phyloP scores from a whole-genome alignment of 2,888 invertebrate genomes.

The Amiota communis region DNA sequence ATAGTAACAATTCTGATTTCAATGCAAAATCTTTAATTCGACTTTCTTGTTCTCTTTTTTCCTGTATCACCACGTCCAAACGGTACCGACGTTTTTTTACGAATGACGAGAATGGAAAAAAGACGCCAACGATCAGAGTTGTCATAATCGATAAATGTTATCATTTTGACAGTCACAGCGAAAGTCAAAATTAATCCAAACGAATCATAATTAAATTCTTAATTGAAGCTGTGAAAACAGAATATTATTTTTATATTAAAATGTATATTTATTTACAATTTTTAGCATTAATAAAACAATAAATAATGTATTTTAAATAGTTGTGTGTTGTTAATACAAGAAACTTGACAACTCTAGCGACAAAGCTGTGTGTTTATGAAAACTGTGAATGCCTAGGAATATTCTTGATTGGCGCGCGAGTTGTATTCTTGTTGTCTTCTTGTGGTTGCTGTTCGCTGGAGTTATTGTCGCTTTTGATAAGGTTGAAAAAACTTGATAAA shows the following conservation, averaged over 20 bases:
- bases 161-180: constrained; percentile 14
- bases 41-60: constrained; percentile 8
- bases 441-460: neutral
- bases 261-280: neutral
- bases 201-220: neutral
- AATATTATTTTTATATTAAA: neutral
- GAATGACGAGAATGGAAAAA: constrained; percentile 58
- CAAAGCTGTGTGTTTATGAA: too few species aligned
- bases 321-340: too few species aligned
- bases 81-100: constrained; percentile 65
- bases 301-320: too few species aligned
- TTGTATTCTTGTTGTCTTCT: neutral
- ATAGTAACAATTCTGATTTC: constrained; percentile 41
- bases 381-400: neutral
- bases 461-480: neutral
- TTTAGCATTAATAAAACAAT: neutral
- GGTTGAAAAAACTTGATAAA: too few species aligned
- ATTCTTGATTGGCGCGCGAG: neutral
- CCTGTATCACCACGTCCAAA: constrained; percentile 51
- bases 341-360: too few species aligned
- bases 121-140: constrained; percentile 62
- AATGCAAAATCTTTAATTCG: constrained; percentile 27
- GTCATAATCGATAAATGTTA: constrained; percentile 11
- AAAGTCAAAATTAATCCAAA: neutral
- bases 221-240: too few species aligned